A percentile compares a stretch with the other conserved stretches of the same genome.
Conservation (phyloP, 2,888 invertebrate species). For the Fabriciana adippe region DNA sequence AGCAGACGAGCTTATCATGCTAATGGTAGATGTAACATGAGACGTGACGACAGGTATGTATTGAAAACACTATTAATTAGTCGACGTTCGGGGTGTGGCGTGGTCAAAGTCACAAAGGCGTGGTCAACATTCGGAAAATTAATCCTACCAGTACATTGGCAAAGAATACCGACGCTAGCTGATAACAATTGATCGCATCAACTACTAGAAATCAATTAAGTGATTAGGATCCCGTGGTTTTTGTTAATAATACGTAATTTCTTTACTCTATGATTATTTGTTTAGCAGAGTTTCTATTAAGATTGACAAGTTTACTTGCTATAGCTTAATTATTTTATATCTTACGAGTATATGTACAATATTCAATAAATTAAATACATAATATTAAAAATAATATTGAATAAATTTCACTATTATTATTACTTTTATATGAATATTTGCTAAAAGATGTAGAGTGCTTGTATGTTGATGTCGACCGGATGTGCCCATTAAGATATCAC, state of each 20-base stretch:
- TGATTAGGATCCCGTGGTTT: slow-evolving; percentile 68
- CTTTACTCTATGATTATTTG: neutral
- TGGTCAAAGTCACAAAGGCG: slow-evolving; percentile 55
- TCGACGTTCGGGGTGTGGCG: slow-evolving; percentile 61
- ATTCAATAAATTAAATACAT: too few relatives aligned
- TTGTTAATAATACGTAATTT: slow-evolving; percentile 53
- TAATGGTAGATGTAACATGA: slow-evolving; percentile 72
- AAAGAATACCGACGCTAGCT: slow-evolving; percentile 55
- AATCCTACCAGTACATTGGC: slow-evolving; percentile 70
- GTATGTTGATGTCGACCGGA: slow-evolving; percentile 49
- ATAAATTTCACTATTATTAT: too few relatives aligned
- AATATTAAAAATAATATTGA: too few relatives aligned
- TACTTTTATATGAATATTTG: slow-evolving; percentile 1
- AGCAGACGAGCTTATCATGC: slow-evolving; percentile 56
- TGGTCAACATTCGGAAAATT: slow-evolving; percentile 77
- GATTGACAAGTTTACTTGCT: neutral
- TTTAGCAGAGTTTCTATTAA: neutral
- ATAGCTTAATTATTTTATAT: too few relatives aligned
- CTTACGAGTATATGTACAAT: too few relatives aligned
- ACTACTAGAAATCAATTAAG: slow-evolving; percentile 67
- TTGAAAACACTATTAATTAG: slow-evolving; percentile 79
- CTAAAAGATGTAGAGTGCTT: slow-evolving; percentile 23
- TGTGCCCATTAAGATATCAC: slow-evolving; percentile 59
- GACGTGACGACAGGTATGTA: slow-evolving; percentile 49
- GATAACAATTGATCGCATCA: slow-evolving; percentile 70